These are phyloP conservation scores for Aleiodes sp. DNA, from an alignment of 1,140 invertebrate species.

Conservation along the genomic window DNA sequence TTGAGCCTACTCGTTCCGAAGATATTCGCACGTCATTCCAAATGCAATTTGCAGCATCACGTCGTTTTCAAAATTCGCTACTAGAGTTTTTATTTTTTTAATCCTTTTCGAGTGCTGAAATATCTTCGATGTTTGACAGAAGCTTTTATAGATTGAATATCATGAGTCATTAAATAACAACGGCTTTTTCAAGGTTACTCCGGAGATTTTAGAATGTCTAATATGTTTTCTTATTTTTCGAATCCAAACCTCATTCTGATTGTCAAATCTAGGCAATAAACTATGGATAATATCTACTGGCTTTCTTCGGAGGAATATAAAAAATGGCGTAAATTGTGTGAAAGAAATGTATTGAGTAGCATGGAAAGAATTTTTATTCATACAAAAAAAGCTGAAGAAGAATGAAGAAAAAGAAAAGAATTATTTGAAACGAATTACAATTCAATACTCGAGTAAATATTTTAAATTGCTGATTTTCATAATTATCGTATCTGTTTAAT, in stretches of 20 bases:
- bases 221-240: too few species aligned
- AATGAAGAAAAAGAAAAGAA: not conserved
- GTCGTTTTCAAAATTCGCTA: too few species aligned
- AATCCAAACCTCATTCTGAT: too few species aligned
- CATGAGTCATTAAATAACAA: not conserved
- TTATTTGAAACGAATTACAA: not conserved
- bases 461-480: slow-evolving; percentile 3
- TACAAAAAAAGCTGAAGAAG: not conserved
- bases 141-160: too few species aligned
- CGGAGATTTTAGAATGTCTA: not conserved
- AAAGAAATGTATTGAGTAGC: not conserved
- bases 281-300: not conserved
- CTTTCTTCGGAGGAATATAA: not conserved
- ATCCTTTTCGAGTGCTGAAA: too few species aligned
- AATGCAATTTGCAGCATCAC: too few species aligned
- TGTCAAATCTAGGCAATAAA: not conserved
- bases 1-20: too few species aligned
- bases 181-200: not conserved
- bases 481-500: slow-evolving; percentile 23
- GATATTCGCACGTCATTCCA: too few species aligned
- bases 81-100: too few species aligned
- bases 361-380: not conserved
- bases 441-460: slow-evolving; percentile 4
- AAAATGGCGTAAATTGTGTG: not conserved
- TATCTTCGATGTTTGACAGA: too few species aligned